These are phyloP conservation scores for Smutsia gigantea DNA, from an alignment of 2,797 vertebrate genomes.

Conservation along the genomic window DNA sequence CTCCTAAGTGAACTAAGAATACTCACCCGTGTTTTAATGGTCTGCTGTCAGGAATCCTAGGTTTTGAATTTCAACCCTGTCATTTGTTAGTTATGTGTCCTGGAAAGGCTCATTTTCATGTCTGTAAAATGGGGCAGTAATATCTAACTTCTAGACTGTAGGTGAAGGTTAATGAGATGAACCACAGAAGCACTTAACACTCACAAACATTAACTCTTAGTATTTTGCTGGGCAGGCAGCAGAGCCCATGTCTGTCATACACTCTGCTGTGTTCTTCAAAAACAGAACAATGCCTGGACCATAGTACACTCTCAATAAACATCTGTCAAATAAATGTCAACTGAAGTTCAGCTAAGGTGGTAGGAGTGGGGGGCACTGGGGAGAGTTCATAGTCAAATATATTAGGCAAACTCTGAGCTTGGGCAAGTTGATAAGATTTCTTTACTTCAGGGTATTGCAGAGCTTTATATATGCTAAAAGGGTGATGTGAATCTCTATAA, in stretches of 20 bases:
- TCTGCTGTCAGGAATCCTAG: neutral
- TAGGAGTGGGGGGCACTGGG: too few relatives aligned
- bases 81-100: neutral
- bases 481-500: too few relatives aligned
- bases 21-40: neutral
- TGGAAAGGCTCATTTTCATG: neutral
- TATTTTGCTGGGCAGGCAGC: neutral
- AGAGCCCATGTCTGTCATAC: neutral
- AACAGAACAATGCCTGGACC: neutral
- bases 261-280: neutral
- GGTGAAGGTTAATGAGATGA: too few relatives aligned
- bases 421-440: neutral
- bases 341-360: neutral
- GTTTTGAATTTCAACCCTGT: neutral
- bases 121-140: neutral
- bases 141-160: neutral
- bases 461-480: neutral
- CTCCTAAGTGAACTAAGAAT: neutral
- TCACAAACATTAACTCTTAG: accelerated
- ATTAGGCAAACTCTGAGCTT: neutral
- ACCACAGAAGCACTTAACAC: neutral
- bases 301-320: neutral
- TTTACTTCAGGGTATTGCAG: neutral
- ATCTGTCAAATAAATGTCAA: neutral
- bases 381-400: neutral